Evolutionary conservation across 2,888 invertebrate species (phyloP), one percentile per base, ranked within the genome.

Genomic region (Synergus gifuensis): DNA sequence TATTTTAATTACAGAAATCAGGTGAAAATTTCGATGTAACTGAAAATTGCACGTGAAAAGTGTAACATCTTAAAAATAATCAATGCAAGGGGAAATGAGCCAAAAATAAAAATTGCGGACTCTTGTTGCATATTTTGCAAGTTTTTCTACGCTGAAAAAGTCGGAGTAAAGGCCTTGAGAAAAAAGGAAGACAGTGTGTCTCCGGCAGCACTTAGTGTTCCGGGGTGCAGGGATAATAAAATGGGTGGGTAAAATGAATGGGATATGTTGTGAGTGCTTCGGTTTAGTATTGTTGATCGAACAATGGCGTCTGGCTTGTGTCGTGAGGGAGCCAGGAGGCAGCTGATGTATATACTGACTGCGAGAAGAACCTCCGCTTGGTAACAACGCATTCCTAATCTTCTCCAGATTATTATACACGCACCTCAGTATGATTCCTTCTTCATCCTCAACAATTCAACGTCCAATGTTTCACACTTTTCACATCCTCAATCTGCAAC

Each of bases 271-370:
- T 89, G 89, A 90, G 88, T 88, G 89, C 85, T 88, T 90, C 86
- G 88, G 88, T 87, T 88, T 87, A 87, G 90, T 87, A 90, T 90
- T 90, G 90, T 90, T 88, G 86, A 89, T 88, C 88, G 88, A 89
- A 90, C 90, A 90, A 90, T 90, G 88, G 87, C 88, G 90, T 90
- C 90, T 90, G 90, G 90, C 88, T 88, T 87, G 86, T 88, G 87
- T 87, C 80, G 85, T 81, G 82, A 82, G 86, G 87, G 85, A 86
- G 85, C 87, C 87, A 88, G 87, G 87, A 88, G 88, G 89, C 90
- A 90, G 90, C 90, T 90, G 90, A 90, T 89, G 86, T 89, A 88
- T 89, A 88, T 86, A 84, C 87, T 89, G 89, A 89, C 89, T 88
- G 88, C 87, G 86, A 88, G 86, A 85, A 85, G 84, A 87, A 86